Evolutionary conservation across 2,113 vertebrate species (phyloP), one percentile per base, ranked within the genome.

Genomic region (Archilochus colubris): DNA sequence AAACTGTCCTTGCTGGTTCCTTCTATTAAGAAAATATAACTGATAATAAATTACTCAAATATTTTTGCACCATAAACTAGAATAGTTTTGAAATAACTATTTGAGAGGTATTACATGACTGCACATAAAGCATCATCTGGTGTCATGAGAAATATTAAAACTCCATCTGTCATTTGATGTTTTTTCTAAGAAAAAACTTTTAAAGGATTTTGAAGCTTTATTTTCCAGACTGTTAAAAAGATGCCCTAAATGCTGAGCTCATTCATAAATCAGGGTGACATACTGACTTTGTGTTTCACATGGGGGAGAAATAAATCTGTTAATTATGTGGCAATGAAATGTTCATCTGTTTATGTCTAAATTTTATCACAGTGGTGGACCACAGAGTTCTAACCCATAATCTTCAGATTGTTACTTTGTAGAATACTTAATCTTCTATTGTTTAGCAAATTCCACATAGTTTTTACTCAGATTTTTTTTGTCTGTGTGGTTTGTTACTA

Each of bases 91-190:
- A 77, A 86, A 30, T 75, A 82, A 84, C 36, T 75, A 8, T 70
- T 76, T 80, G 51, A 73, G 82, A 93, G 23, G 23, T 67, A 74
- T 64, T 85, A 36, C 72, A 38, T 4, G 51, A 48, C 51, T 94
- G 59, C 59, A 33, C 46, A 48, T 46, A 69, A 84, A 58, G 44
- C 53, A 66, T 97, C 63, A 67, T 85, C 63, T 91, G 74, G 67
- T 91, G 51, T 89, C 46, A 53, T 80, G 28, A 74, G 78, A 89
- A 89, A 84, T 85, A 75, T 62, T 95, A 69, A 87, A 94, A 82
- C 51, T 89, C 84, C 82, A 89, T 94, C 84, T 95, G 94, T 92
- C 89, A 89, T n/a, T 80, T 69, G 72, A 24, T 1, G 10, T 80
- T 94, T 91, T 51, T 51, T 88, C 64, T 46, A 59, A 89, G 67